A percentile compares a stretch with the other conserved stretches of the same genome.
Evolutionary conservation across 2,797 vertebrate genomes (phyloP).

Genomic region (Ptychadena robeensis): DNA sequence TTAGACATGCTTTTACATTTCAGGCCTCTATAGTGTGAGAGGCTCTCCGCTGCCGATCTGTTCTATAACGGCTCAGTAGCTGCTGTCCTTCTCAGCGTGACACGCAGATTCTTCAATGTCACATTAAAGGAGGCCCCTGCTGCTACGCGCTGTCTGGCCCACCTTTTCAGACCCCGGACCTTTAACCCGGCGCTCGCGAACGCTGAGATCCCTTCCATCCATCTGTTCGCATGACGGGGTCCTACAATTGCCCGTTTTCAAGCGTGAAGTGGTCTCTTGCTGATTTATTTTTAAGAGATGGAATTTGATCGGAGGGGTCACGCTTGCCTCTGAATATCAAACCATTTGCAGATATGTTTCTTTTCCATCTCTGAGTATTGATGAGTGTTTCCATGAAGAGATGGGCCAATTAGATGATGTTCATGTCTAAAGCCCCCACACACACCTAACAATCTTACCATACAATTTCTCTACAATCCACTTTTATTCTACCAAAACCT

Average conservation of each 20-base stretch:
- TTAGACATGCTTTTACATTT: slow-evolving; percentile 82
- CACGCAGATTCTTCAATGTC: slow-evolving; percentile 67
- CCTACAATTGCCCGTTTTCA: slow-evolving; percentile 66
- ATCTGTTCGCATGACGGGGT: slow-evolving; percentile 71
- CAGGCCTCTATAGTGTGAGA: slow-evolving; percentile 74
- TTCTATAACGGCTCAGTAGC: slow-evolving; percentile 72
- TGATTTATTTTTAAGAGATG: slow-evolving; percentile 63
- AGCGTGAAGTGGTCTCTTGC: slow-evolving; percentile 64
- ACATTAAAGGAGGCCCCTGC: slow-evolving; percentile 66
- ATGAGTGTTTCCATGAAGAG: slow-evolving; percentile 59
- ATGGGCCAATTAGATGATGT: too few species aligned
- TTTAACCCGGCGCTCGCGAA: slow-evolving; percentile 68
- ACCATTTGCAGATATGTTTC: slow-evolving; percentile 48
- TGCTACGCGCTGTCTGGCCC: slow-evolving; percentile 63
- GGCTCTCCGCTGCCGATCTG: slow-evolving; percentile 71
- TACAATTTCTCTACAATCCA: too few species aligned
- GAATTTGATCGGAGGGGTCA: slow-evolving; percentile 65
- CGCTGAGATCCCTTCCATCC: slow-evolving; percentile 70
- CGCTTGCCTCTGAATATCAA: slow-evolving; percentile 66
- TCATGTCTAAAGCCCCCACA: too few species aligned
- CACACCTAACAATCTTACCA: too few species aligned
- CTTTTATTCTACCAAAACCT: too few species aligned
- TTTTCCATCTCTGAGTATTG: slow-evolving; percentile 34
- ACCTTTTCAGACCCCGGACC: slow-evolving; percentile 64
- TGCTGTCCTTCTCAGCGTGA: slow-evolving; percentile 70